These are phyloP conservation scores for Macaca fascicularis DNA, from an alignment of 2,113 vertebrate species.

Conservation along the genomic window DNA sequence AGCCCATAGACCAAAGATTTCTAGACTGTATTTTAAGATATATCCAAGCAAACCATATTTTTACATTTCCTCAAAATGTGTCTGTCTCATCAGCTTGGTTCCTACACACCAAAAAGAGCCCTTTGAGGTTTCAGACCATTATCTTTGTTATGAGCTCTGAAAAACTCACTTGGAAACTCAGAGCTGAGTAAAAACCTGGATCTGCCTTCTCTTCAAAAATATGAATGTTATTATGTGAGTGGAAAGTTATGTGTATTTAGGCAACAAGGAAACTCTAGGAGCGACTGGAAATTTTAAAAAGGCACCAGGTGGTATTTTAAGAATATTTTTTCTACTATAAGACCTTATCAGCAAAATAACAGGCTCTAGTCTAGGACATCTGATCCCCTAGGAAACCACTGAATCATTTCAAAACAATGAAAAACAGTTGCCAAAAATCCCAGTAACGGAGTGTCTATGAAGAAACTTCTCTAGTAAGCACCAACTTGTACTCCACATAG, in stretches of 20 bases:
- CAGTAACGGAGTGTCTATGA: background rate
- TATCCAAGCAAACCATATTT: background rate
- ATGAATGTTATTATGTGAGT: background rate
- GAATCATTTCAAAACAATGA: constrained; percentile 4
- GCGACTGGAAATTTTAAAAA: background rate
- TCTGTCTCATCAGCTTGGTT: background rate
- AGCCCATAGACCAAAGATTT: background rate
- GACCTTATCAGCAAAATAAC: constrained; percentile 18
- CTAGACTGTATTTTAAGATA: background rate
- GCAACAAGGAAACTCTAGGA: background rate
- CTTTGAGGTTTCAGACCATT: background rate
- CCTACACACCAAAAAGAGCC: background rate
- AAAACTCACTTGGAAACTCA: background rate
- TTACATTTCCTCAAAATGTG: background rate
- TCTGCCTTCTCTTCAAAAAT: background rate
- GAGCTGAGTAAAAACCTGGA: background rate
- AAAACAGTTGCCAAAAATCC: background rate
- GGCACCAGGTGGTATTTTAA: background rate
- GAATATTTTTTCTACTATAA: background rate
- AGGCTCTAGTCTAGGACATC: background rate
- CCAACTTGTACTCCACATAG: background rate
- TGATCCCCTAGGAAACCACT: background rate
- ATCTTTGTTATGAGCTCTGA: background rate
- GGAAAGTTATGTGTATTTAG: background rate
- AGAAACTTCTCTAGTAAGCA: background rate